These are phyloP conservation scores for Zalophus californianus DNA, from an alignment of 2,797 vertebrate genomes.

Conservation along the genomic window DNA sequence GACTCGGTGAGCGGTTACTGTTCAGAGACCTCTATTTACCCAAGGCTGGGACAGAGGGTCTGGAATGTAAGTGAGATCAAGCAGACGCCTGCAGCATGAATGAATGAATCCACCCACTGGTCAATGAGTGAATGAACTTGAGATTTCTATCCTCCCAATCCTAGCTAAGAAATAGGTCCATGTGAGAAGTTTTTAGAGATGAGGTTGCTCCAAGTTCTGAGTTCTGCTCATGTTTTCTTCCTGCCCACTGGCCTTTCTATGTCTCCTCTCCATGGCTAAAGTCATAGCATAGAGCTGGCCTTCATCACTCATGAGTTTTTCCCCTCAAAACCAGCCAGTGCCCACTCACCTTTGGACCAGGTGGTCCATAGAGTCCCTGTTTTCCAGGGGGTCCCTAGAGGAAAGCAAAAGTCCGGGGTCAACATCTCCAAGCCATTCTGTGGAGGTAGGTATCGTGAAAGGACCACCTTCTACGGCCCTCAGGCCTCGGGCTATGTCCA, in stretches of 20 bases:
- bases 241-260: background rate
- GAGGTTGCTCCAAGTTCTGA: background rate
- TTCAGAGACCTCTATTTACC: background rate
- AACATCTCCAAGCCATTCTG: background rate
- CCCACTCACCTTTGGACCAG: constrained; percentile 93
- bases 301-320: background rate
- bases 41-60: background rate
- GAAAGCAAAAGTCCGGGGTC: constrained; percentile 28
- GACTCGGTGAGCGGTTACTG: background rate
- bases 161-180: background rate
- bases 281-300: background rate
- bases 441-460: background rate
- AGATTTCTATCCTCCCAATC: background rate
- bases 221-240: background rate
- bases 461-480: background rate
- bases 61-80: background rate
- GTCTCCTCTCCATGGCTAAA: background rate
- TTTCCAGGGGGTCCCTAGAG: constrained; percentile 92
- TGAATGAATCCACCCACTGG: background rate
- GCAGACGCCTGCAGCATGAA: background rate
- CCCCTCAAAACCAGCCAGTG: background rate
- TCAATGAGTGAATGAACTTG: background rate
- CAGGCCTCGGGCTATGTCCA: background rate
- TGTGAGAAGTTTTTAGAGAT: background rate
- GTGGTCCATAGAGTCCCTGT: constrained; percentile 90